Percentiles rank a stretch among this genome's conserved stretches.
Evolutionary conservation across 2,113 vertebrate genomes (phyloP).

Genomic region (Dipodomys spectabilis): DNA sequence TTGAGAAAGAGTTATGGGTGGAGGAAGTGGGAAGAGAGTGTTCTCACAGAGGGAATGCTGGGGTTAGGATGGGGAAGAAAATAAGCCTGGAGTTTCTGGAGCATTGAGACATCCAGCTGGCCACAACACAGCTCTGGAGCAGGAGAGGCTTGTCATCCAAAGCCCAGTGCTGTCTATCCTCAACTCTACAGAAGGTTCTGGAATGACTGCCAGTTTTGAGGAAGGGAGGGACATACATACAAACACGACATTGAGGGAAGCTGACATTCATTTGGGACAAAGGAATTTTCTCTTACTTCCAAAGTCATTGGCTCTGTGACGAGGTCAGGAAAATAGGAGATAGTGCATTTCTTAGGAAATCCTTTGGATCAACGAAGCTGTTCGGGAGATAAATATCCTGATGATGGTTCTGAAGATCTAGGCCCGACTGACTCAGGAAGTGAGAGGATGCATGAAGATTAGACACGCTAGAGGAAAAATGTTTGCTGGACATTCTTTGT

Average conservation of each 20-base stretch:
- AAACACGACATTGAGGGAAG: not conserved
- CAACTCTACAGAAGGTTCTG: not conserved
- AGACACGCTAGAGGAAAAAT: not conserved
- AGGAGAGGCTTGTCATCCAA: not conserved
- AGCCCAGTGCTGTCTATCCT: conserved; percentile 13
- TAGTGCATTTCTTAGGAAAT: conserved; percentile 39
- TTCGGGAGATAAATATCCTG: conserved; percentile 52
- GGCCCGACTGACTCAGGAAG: not conserved
- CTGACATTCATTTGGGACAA: not conserved
- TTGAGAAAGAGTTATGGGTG: not conserved
- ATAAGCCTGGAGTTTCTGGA: not conserved
- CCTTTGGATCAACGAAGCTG: not conserved
- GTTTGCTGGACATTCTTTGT: not conserved
- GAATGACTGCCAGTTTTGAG: not conserved
- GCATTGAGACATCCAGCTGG: not conserved
- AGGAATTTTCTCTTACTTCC: conserved; percentile 39
- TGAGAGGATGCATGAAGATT: not conserved
- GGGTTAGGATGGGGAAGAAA: not conserved
- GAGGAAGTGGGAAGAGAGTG: not conserved
- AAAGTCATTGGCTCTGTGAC: conserved; percentile 41
- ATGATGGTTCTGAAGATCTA: conserved; percentile 21
- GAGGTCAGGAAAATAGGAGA: conserved; percentile 55
- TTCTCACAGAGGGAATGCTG: not conserved
- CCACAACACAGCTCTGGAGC: not conserved
- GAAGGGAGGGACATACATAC: not conserved